A percentile compares a stretch with the other conserved stretches of the same genome.
These are phyloP conservation scores for Percopsis transmontana DNA, from an alignment of 2,113 vertebrate species.

Conservation along the genomic window DNA sequence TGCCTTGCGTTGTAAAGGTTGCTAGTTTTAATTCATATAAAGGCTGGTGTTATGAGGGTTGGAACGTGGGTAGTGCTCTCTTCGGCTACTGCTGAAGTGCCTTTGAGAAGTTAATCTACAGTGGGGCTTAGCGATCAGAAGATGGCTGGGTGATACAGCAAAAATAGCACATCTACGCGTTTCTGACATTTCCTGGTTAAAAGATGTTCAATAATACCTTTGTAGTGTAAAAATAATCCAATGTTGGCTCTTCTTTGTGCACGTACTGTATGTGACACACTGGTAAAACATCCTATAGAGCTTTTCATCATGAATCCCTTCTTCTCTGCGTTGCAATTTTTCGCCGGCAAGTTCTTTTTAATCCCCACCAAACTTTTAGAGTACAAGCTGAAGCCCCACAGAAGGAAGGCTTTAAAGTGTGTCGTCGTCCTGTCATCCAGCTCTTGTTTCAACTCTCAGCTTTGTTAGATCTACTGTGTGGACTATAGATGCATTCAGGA, in stretches of 20 bases:
- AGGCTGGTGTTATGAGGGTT: too few relatives aligned
- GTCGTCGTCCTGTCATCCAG: too few relatives aligned
- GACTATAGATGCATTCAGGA: conserved; percentile 6
- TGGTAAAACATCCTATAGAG: conserved; percentile 11
- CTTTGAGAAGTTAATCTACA: too few relatives aligned
- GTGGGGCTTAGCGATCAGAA: too few relatives aligned
- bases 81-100: too few relatives aligned
- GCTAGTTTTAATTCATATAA: too few relatives aligned
- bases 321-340: conserved; percentile 17
- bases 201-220: conserved; percentile 13
- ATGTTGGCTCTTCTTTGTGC: conserved; percentile 1
- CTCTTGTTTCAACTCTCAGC: conserved; percentile 4
- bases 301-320: conserved; percentile 34
- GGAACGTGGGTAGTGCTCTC: too few relatives aligned
- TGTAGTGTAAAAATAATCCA: conserved; percentile 10
- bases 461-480: background rate
- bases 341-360: conserved; percentile 28
- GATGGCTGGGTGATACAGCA: background rate
- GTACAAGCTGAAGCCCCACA: conserved; percentile 26
- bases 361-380: conserved; percentile 36
- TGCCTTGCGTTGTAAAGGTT: too few relatives aligned
- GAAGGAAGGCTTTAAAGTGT: conserved; percentile 31
- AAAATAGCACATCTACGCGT: background rate
- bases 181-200: background rate
- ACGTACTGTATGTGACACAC: background rate